These are phyloP conservation scores for Atta colombica DNA, from an alignment of 1,140 invertebrate species.

Conservation along the genomic window DNA sequence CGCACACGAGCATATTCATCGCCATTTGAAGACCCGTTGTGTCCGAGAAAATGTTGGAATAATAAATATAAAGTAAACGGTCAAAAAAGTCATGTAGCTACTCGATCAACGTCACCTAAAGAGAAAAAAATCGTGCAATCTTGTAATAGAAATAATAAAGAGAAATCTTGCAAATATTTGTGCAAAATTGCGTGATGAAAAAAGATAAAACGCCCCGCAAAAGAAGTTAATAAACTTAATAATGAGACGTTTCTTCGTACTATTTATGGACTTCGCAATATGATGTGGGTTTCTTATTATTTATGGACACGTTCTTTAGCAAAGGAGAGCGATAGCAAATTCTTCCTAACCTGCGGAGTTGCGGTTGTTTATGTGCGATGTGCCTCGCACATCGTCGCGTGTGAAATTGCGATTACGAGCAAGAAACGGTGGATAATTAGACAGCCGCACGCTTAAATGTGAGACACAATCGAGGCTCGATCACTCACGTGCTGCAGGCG, in stretches of 20 bases:
- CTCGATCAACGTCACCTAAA: slow-evolving; percentile 42
- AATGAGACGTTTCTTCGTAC: slow-evolving; percentile 8
- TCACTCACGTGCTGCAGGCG: slow-evolving; percentile 26
- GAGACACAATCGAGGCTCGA: slow-evolving; percentile 43
- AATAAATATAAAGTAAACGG: slow-evolving; percentile 28
- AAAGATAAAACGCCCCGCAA: neutral
- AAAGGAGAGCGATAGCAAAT: slow-evolving; percentile 25
- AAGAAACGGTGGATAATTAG: slow-evolving; percentile 56
- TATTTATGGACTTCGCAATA: slow-evolving; percentile 44
- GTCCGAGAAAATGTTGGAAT: slow-evolving; percentile 22
- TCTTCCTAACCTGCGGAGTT: neutral
- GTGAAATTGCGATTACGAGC: slow-evolving; percentile 59
- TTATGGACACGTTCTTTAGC: slow-evolving; percentile 40
- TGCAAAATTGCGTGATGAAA: slow-evolving; percentile 27
- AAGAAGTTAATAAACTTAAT: slow-evolving; percentile 32
- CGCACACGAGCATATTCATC: neutral
- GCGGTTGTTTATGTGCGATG: slow-evolving; percentile 55
- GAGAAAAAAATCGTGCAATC: neutral
- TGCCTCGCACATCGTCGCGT: slow-evolving; percentile 56
- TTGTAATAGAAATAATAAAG: neutral
- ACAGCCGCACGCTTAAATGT: slow-evolving; percentile 52
- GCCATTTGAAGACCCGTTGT: slow-evolving; percentile 25
- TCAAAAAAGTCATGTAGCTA: neutral
- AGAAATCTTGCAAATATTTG: neutral
- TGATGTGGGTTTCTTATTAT: slow-evolving; percentile 41